Conservation (phyloP, 1,140 invertebrate species). For the Lepidurus apus region DNA sequence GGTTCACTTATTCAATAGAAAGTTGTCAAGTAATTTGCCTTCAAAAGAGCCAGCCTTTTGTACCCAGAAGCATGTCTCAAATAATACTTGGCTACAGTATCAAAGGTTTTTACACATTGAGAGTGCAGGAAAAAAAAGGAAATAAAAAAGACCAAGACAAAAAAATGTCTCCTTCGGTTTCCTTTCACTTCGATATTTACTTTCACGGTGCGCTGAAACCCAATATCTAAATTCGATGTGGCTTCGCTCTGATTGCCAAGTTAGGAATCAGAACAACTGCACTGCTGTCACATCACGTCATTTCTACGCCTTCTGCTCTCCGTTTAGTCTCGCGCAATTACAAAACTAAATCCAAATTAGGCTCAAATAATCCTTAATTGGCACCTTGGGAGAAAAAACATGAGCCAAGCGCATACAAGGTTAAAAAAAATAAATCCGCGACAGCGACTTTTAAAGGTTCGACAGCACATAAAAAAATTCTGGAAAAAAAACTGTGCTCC, state of each 20-base stretch:
- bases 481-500: background rate
- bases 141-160: background rate
- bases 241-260: background rate
- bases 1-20: slow-evolving; percentile 11
- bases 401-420: no score
- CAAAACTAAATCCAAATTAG: no score
- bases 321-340: no score
- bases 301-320: no score
- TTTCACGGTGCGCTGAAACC: background rate
- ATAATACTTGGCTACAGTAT: background rate
- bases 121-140: background rate
- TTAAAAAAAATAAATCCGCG: no score
- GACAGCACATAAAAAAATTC: no score
- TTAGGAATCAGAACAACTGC: slow-evolving; percentile 9
- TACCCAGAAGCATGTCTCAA: background rate
- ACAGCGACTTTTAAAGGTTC: no score
- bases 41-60: background rate
- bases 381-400: no score
- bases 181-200: background rate
- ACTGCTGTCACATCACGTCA: background rate
- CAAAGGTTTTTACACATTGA: background rate
- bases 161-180: background rate
- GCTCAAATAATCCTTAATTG: no score
- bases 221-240: background rate
- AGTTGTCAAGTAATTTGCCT: background rate